Conservation (phyloP, 2,888 invertebrate genomes). For the Drosophila nr. medialis region DNA sequence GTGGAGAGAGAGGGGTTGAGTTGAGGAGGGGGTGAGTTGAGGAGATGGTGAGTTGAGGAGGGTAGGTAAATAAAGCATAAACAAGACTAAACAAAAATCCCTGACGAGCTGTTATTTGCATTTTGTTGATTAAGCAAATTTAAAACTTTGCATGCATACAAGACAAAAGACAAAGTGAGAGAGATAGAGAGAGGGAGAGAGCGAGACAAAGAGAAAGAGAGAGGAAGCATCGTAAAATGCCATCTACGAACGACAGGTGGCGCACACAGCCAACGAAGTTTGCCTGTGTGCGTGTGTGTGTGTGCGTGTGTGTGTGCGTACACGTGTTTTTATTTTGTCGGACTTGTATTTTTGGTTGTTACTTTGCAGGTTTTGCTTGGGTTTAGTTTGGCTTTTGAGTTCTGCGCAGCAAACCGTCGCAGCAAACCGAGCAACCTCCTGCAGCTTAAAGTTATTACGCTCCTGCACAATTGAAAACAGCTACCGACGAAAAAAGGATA, state of each 20-base stretch:
- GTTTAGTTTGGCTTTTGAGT: conserved; percentile 55
- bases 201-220: background rate
- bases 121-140: conserved; percentile 71
- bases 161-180: background rate
- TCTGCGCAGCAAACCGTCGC: conserved; percentile 38
- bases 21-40: too few relatives aligned
- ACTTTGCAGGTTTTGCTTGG: conserved; percentile 52
- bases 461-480: conserved; percentile 52
- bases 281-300: background rate
- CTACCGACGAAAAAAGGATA: background rate
- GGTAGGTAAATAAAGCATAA: conserved; percentile 51
- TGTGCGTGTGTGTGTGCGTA: conserved; percentile 16
- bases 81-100: conserved; percentile 60
- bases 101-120: conserved; percentile 64
- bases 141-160: conserved; percentile 52
- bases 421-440: conserved; percentile 9
- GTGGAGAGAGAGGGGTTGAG: background rate
- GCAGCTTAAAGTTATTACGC: conserved; percentile 59
- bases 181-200: too few relatives aligned
- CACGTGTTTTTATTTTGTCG: conserved; percentile 33
- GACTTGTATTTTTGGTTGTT: conserved; percentile 18
- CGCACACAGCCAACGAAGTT: conserved; percentile 8
- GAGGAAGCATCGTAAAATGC: conserved; percentile 6
- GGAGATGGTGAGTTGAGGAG: background rate
- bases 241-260: conserved; percentile 47